Evolutionary conservation across 2,888 invertebrate species (phyloP).

Genomic region (Cancer borealis): DNA sequence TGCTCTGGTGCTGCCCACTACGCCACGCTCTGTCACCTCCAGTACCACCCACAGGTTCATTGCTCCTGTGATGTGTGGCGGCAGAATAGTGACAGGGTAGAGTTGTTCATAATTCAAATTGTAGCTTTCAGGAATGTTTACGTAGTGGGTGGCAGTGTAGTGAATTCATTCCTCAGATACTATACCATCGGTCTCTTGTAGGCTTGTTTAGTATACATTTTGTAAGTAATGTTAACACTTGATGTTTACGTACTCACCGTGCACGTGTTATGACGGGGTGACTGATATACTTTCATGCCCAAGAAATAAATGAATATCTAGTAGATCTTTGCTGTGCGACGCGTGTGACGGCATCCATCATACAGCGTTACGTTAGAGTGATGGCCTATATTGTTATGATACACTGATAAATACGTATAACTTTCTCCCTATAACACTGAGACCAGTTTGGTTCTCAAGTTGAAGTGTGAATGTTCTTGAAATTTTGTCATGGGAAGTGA

Average conservation of each 20-base stretch:
- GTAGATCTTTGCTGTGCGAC: not conserved
- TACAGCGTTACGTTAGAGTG: not conserved
- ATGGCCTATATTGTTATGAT: not conserved
- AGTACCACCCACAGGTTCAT: not conserved
- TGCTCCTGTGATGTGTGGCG: not conserved
- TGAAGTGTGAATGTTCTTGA: not conserved
- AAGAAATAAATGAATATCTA: too few species aligned
- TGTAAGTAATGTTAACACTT: not conserved
- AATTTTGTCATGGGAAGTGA: not conserved
- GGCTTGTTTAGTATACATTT: not conserved
- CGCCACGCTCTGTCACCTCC: slow-evolving; percentile 59
- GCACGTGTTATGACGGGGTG: too few species aligned
- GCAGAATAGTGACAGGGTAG: too few species aligned
- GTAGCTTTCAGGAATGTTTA: not conserved
- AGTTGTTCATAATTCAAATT: not conserved
- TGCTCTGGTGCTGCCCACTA: slow-evolving; percentile 71
- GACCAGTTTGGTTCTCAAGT: not conserved
- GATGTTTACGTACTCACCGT: too few species aligned
- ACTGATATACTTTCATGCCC: too few species aligned
- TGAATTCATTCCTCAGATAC: not conserved
- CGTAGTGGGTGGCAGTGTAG: not conserved
- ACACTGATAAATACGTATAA: not conserved
- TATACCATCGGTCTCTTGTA: not conserved
- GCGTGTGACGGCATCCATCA: not conserved
- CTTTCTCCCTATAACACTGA: not conserved